These are phyloP conservation scores for Urocynchramus pylzowi DNA, from an alignment of 2,113 vertebrate genomes.

Conservation along the genomic window DNA sequence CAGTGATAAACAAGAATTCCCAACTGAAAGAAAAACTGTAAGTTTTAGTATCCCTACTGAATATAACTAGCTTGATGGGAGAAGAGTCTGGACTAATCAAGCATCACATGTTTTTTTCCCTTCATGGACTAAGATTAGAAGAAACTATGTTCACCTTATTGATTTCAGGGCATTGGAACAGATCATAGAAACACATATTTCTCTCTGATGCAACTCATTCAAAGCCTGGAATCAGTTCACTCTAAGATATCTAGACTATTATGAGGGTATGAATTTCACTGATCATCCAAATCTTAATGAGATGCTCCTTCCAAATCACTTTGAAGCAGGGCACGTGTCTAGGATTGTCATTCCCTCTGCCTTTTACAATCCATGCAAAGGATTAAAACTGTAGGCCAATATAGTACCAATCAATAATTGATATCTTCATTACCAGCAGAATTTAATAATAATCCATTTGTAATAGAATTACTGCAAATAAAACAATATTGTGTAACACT, in stretches of 20 bases:
- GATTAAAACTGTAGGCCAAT: neutral
- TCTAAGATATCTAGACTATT: neutral
- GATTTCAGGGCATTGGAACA: neutral
- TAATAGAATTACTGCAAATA: neutral
- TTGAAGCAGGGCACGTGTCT: neutral
- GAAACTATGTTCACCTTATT: neutral
- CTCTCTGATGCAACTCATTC: neutral
- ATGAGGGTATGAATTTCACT: neutral
- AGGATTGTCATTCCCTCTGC: neutral
- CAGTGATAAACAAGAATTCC: neutral
- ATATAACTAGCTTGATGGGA: neutral
- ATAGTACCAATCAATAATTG: neutral
- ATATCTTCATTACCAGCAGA: neutral
- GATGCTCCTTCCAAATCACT: neutral
- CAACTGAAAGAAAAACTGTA: neutral
- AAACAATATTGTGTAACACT: neutral
- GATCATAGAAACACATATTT: neutral
- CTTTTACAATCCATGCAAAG: neutral
- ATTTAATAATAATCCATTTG: neutral
- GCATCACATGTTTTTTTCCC: neutral
- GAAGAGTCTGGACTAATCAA: neutral
- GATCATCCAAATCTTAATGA: neutral
- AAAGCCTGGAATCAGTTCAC: neutral
- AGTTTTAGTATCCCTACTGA: neutral
- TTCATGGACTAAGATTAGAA: neutral